These are phyloP conservation scores for Microctonus brassicae DNA, from an alignment of 2,888 invertebrate genomes.

Conservation along the genomic window DNA sequence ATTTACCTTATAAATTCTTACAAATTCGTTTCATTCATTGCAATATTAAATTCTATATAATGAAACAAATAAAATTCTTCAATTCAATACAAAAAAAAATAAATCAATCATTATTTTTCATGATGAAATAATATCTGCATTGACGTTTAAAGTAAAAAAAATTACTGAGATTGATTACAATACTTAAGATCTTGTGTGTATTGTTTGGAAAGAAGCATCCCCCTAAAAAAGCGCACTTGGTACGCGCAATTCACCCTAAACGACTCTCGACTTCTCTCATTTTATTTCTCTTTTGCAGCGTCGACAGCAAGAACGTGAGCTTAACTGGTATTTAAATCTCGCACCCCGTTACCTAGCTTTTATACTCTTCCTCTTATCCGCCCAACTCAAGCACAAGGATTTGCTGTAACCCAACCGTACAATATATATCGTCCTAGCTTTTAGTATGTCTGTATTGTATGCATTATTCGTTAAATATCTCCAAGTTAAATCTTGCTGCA, in stretches of 20 bases:
- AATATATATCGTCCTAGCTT: conserved; percentile 10
- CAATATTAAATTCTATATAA: too few relatives aligned
- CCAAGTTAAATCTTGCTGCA: too few relatives aligned
- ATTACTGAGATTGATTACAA: too few relatives aligned
- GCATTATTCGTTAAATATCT: too few relatives aligned
- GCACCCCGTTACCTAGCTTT: background rate
- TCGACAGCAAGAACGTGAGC: conserved; percentile 20
- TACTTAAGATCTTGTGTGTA: too few relatives aligned
- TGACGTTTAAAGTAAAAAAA: too few relatives aligned
- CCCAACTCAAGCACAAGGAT: conserved; percentile 25
- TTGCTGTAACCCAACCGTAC: conserved; percentile 3
- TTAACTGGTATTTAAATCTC: conserved; percentile 30
- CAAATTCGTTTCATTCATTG: too few relatives aligned
- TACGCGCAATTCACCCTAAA: conserved; percentile 16
- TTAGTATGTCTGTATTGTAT: too few relatives aligned
- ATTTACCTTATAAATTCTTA: background rate
- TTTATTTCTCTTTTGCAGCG: background rate
- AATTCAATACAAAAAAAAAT: too few relatives aligned
- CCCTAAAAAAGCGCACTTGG: conserved; percentile 12
- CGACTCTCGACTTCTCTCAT: conserved; percentile 12
- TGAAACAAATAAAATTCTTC: too few relatives aligned
- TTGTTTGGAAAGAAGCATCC: background rate
- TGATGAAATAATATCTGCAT: too few relatives aligned
- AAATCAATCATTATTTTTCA: too few relatives aligned
- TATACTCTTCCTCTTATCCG: conserved; percentile 24